Evolutionary conservation across 2,888 invertebrate genomes (phyloP).

Genomic region (Arenicola marina): DNA sequence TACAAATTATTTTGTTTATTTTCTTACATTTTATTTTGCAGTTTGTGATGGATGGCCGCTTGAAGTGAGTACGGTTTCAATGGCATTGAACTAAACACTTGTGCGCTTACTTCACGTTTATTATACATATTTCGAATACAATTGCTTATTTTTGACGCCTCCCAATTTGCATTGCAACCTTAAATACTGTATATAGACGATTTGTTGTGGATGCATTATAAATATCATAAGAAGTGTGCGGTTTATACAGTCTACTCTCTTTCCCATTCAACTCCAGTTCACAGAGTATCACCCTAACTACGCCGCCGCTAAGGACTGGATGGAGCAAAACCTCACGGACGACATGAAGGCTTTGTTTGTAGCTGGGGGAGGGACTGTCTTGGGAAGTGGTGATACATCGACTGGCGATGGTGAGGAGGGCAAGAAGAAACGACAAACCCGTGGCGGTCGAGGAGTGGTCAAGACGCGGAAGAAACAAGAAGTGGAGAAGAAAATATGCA

Average conservation of each 20-base stretch:
- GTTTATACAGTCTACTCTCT: neutral
- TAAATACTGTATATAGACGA: too few species aligned
- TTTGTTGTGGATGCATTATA: too few species aligned
- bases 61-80: too few species aligned
- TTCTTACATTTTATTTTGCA: constrained; percentile 15
- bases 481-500: constrained; percentile 56
- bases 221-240: too few species aligned
- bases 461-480: constrained; percentile 82
- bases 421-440: constrained; percentile 93
- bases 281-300: constrained; percentile 98
- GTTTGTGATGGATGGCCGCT: constrained; percentile 38
- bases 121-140: too few species aligned
- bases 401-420: constrained; percentile 70
- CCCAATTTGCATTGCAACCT: too few species aligned
- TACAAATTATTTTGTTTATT: too few species aligned
- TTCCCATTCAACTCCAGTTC: constrained; percentile 68
- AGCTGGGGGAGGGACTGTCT: neutral
- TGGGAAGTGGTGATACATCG: constrained; percentile 7
- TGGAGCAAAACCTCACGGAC: constrained; percentile 89
- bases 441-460: constrained; percentile 94
- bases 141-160: too few species aligned
- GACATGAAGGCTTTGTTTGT: constrained; percentile 72
- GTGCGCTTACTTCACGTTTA: too few species aligned
- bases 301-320: constrained; percentile 96
- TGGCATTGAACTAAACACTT: too few species aligned